These are phyloP conservation scores for Bungarus multicinctus DNA, from an alignment of 2,113 vertebrate genomes.

Conservation along the genomic window DNA sequence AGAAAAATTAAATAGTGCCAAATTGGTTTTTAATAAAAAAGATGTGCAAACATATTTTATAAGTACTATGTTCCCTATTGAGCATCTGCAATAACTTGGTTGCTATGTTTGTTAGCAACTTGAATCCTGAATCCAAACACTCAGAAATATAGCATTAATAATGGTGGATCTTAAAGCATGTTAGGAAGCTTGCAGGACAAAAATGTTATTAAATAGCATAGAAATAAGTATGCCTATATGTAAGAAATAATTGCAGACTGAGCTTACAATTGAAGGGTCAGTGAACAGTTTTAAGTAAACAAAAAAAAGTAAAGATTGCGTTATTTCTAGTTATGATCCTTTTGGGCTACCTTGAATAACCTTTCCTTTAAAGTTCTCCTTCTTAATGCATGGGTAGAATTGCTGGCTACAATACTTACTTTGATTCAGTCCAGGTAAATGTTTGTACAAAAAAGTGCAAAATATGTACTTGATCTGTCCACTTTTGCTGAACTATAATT, in stretches of 20 bases:
- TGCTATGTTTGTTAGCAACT: neutral
- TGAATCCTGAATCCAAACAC: neutral
- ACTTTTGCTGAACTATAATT: neutral
- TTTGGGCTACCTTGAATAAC: neutral
- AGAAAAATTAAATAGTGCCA: neutral
- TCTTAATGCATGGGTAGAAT: neutral
- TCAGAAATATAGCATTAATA: neutral
- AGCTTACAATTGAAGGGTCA: neutral
- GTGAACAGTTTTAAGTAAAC: neutral
- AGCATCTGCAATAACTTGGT: neutral
- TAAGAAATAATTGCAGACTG: neutral
- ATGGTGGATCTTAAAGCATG: neutral
- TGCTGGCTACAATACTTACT: neutral
- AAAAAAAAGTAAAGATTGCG: neutral
- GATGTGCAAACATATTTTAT: neutral
- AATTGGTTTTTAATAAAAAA: neutral
- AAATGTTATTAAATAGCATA: neutral
- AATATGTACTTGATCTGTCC: neutral
- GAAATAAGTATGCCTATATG: neutral
- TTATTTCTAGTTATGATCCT: neutral
- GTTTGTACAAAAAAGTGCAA: neutral
- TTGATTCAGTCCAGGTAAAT: neutral
- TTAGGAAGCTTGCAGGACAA: neutral
- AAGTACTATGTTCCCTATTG: neutral
- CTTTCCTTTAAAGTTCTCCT: neutral